phyloP scores from a whole-genome alignment of 2,797 vertebrate genomes.

The Paratrypauchen microcephalus region DNA sequence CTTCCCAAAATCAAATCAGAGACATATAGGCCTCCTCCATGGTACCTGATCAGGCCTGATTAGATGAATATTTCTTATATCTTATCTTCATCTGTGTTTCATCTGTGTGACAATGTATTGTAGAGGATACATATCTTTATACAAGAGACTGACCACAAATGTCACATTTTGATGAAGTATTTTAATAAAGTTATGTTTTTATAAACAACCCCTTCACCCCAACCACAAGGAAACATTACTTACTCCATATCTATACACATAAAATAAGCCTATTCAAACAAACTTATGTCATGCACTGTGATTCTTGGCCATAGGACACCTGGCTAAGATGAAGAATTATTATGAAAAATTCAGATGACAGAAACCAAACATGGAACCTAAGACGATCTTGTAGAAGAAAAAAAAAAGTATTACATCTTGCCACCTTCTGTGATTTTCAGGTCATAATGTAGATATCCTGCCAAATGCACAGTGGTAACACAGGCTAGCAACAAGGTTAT shows the following conservation, averaged over 20 bases:
- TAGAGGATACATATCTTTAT: neutral
- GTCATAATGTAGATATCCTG: neutral
- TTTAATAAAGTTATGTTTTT: conserved; percentile 6
- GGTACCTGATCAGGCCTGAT: neutral
- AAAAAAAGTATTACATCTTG: neutral
- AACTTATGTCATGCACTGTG: conserved; percentile 4
- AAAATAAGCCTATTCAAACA: neutral
- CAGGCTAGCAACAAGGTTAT: neutral
- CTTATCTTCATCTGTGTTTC: conserved; percentile 11
- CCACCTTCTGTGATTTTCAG: neutral
- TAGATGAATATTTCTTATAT: neutral
- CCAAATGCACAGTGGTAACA: neutral
- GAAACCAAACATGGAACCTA: conserved; percentile 2
- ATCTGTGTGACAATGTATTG: neutral
- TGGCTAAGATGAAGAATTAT: neutral
- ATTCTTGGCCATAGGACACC: neutral
- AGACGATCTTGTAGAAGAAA: neutral
- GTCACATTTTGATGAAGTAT: conserved; percentile 9
- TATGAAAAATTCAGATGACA: conserved; percentile 2
- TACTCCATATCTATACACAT: conserved; percentile 2
- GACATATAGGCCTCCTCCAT: neutral
- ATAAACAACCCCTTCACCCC: neutral
- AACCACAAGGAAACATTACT: conserved; percentile 6
- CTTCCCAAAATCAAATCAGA: neutral
- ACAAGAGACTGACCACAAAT: conserved; percentile 5